A percentile compares a stretch with the other conserved stretches of the same genome.
phyloP scores from a whole-genome alignment of 2,888 invertebrate genomes.

The Malthinus flaveolus region DNA sequence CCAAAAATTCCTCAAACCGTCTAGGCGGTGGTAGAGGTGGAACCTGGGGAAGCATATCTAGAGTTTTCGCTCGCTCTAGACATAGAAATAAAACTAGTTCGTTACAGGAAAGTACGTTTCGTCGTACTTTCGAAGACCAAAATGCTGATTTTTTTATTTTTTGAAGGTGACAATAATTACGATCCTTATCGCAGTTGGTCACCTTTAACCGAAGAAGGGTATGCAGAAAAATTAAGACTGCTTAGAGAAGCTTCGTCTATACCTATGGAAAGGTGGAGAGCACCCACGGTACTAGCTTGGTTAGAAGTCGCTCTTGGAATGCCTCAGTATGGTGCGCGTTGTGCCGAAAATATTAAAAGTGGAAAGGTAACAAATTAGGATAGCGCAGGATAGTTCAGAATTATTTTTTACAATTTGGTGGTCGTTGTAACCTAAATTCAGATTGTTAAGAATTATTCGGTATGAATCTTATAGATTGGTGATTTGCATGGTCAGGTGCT shows the following conservation, averaged over 20 bases:
- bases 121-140: slow-evolving; percentile 41
- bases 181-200: slow-evolving; percentile 65
- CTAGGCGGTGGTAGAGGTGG: slow-evolving; percentile 68
- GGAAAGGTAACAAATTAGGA: slow-evolving; percentile 72
- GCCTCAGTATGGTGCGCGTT: slow-evolving; percentile 89
- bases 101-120: slow-evolving; percentile 65
- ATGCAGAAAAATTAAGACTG: slow-evolving; percentile 74
- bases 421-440: neutral
- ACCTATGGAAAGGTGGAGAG: slow-evolving; percentile 89
- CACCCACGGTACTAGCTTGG: slow-evolving; percentile 93
- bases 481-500: slow-evolving; percentile 79
- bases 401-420: slow-evolving; percentile 12
- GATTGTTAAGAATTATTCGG: slow-evolving; percentile 16
- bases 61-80: slow-evolving; percentile 84
- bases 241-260: slow-evolving; percentile 82
- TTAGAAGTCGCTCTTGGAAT: slow-evolving; percentile 91
- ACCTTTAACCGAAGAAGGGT: slow-evolving; percentile 70
- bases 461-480: slow-evolving; percentile 66
- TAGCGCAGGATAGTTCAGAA: neutral
- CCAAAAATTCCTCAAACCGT: slow-evolving; percentile 50
- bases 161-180: slow-evolving; percentile 50
- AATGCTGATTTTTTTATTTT: neutral
- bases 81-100: slow-evolving; percentile 77
- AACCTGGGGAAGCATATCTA: slow-evolving; percentile 89
- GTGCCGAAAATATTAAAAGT: slow-evolving; percentile 93